These are phyloP conservation scores for Chelon labrosus DNA, from an alignment of 2,797 vertebrate genomes.

Conservation along the genomic window DNA sequence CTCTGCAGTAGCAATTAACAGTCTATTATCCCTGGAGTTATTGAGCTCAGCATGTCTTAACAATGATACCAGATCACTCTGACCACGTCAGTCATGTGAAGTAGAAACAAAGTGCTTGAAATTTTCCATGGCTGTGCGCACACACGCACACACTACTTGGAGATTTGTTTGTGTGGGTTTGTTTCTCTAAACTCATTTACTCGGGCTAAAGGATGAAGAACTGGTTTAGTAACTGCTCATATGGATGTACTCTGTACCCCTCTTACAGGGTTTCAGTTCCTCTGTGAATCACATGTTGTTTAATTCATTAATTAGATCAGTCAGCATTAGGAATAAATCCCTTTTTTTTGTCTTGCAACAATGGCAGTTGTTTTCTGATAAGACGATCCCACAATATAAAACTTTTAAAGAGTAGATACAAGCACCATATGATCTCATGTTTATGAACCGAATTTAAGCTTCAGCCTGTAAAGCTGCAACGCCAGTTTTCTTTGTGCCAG, in stretches of 20 bases:
- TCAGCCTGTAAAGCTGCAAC: neutral
- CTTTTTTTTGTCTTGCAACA: neutral
- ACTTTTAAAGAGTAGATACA: neutral
- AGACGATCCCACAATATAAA: neutral
- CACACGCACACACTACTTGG: neutral
- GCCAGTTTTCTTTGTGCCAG: neutral
- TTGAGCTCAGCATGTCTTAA: constrained; percentile 64
- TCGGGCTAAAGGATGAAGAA: neutral
- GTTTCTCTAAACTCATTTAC: neutral
- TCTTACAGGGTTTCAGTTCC: neutral
- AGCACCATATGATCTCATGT: neutral
- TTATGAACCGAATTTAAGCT: neutral
- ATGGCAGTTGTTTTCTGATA: neutral
- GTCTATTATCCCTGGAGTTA: constrained; percentile 69
- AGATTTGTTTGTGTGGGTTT: neutral
- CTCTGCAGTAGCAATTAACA: constrained; percentile 68
- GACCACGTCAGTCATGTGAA: constrained; percentile 48
- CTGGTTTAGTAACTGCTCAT: neutral
- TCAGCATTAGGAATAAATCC: neutral
- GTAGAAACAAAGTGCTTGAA: constrained; percentile 16
- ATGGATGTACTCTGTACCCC: neutral
- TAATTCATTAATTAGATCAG: neutral
- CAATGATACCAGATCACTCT: constrained; percentile 60
- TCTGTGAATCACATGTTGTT: neutral
- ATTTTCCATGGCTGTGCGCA: neutral